Percentiles rank a stretch among this genome's conserved stretches.
Evolutionary conservation across 1,140 invertebrate genomes (phyloP).

Genomic region (Drosophila obscura): DNA sequence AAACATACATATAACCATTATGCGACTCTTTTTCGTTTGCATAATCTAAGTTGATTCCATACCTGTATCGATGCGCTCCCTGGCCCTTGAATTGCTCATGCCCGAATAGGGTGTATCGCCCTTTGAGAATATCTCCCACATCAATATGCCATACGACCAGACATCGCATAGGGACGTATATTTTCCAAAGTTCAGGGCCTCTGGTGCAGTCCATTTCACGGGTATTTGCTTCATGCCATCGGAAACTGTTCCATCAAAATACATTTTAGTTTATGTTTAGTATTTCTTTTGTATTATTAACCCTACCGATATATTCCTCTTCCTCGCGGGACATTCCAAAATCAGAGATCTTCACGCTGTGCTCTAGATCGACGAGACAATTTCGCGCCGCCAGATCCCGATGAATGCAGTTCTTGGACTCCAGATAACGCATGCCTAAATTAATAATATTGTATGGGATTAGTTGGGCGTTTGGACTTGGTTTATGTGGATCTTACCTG

Average conservation of each 20-base stretch:
- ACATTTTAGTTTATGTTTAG: not conserved
- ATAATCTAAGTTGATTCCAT: not conserved
- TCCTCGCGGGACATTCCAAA: conserved; percentile 99
- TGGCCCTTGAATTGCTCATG: conserved; percentile 95
- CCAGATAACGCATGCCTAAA: conserved; percentile 94
- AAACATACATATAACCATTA: not conserved
- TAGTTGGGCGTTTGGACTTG: not conserved
- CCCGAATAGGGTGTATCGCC: conserved; percentile 97
- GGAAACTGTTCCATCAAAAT: conserved; percentile 87
- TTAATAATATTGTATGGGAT: no score
- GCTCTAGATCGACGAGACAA: conserved; percentile 90
- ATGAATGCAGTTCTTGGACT: conserved; percentile 98
- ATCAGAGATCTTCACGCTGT: conserved; percentile 97
- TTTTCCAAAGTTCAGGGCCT: conserved; percentile 97
- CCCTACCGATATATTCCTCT: conserved; percentile 93
- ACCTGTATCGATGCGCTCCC: conserved; percentile 97
- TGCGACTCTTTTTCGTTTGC: no score
- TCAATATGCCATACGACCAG: conserved; percentile 98
- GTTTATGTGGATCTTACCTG: conserved; percentile 85
- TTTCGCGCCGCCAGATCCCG: conserved; percentile 97
- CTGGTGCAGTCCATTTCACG: conserved; percentile 98
- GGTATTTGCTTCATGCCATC: conserved; percentile 99
- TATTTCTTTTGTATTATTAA: not conserved
- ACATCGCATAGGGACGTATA: conserved; percentile 99
- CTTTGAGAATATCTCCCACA: conserved; percentile 98